Evolutionary conservation across 2,888 invertebrate genomes (phyloP).

Genomic region (Baronia brevicornis): DNA sequence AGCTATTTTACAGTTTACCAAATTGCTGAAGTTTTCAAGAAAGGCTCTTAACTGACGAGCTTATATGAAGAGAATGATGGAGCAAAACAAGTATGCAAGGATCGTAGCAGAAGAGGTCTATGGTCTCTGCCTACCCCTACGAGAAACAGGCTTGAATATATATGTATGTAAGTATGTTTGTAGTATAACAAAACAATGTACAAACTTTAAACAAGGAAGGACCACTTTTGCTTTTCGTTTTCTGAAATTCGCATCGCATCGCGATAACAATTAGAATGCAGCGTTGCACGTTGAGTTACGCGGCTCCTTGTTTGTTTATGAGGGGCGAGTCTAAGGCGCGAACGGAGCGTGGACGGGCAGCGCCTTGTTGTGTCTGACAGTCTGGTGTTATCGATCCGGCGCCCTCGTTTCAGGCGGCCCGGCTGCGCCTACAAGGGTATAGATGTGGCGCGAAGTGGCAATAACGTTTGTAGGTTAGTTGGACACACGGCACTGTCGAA

Average conservation of each 20-base stretch:
- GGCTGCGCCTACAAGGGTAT: constrained; percentile 54
- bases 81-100: no score
- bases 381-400: constrained; percentile 75
- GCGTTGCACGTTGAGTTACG: no score
- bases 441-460: constrained; percentile 38
- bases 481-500: constrained; percentile 20
- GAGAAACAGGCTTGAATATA: no score
- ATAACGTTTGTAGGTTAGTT: constrained; percentile 35
- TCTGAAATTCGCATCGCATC: constrained; percentile 1
- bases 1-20: no score
- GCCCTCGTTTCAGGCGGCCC: constrained; percentile 65
- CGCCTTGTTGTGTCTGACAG: constrained; percentile 60
- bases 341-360: constrained; percentile 24
- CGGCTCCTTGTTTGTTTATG: constrained; percentile 16
- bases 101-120: no score
- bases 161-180: no score
- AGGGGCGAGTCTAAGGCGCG: constrained; percentile 17
- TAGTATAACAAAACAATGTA: no score
- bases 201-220: not conserved
- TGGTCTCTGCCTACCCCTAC: no score
- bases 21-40: no score
- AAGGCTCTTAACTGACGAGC: no score
- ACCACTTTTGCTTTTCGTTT: not conserved
- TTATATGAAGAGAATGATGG: no score
- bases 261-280: not conserved